A percentile compares a stretch with the other conserved stretches of the same genome.
phyloP scores from a whole-genome alignment of 2,113 vertebrate species.

The Cheirogaleus medius region DNA sequence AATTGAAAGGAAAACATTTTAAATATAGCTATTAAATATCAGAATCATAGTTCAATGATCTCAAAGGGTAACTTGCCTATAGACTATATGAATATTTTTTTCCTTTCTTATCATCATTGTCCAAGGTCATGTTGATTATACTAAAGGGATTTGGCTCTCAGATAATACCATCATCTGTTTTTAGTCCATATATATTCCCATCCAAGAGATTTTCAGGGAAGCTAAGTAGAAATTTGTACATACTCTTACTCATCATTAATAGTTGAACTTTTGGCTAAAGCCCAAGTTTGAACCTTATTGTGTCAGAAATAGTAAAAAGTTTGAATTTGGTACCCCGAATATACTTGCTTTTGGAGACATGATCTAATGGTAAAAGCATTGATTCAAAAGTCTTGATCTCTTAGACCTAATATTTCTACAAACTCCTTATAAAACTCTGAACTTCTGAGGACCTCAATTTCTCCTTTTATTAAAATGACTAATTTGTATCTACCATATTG shows the following conservation, averaged over 20 bases:
- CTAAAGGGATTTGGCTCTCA: not conserved
- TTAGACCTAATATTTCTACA: conserved; percentile 22
- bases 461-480: conserved; percentile 48
- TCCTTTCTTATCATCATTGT: not conserved
- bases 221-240: not conserved
- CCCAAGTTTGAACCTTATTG: not conserved
- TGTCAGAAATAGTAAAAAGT: conserved; percentile 8
- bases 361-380: not conserved
- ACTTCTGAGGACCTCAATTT: not conserved
- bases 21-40: not conserved
- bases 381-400: not conserved
- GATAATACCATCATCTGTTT: not conserved
- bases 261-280: not conserved
- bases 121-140: not conserved
- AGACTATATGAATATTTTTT: not conserved
- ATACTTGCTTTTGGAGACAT: conserved; percentile 30
- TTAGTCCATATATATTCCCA: not conserved
- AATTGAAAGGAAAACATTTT: conserved; percentile 18
- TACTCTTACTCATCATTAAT: not conserved
- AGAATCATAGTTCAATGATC: not conserved
- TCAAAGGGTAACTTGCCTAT: not conserved
- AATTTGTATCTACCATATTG: not conserved
- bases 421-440: not conserved
- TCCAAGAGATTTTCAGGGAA: conserved; percentile 1
- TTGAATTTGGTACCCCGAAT: not conserved